phyloP scores from a whole-genome alignment of 2,113 vertebrate genomes.

The Lamprotornis superbus region DNA sequence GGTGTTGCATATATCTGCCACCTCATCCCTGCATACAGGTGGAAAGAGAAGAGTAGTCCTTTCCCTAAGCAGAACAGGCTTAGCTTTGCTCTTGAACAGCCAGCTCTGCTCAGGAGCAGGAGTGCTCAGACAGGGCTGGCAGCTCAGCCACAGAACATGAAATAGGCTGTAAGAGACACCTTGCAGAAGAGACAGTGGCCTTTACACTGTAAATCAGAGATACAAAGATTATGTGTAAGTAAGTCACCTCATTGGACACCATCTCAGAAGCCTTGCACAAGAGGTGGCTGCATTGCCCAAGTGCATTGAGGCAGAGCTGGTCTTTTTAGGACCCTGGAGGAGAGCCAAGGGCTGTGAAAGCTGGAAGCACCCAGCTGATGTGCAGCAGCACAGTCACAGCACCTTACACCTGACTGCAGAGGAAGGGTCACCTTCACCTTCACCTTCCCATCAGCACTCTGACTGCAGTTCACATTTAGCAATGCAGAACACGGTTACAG shows the following conservation, averaged over 20 bases:
- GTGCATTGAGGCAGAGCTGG: not conserved
- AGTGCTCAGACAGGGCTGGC: not conserved
- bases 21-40: not conserved
- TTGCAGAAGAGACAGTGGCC: not conserved
- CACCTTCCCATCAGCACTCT: not conserved
- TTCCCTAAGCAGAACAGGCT: not conserved
- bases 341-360: not conserved
- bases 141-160: not conserved
- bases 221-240: not conserved
- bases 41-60: not conserved
- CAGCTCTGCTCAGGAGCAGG: not conserved
- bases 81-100: not conserved
- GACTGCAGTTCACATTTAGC: not conserved
- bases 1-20: accelerated
- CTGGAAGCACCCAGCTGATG: not conserved
- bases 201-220: not conserved
- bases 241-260: accelerated
- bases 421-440: not conserved
- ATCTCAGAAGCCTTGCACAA: not conserved
- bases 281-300: accelerated
- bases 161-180: not conserved
- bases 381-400: accelerated
- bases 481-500: not conserved
- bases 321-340: not conserved
- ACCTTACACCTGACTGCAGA: not conserved